phyloP scores from a whole-genome alignment of 2,888 invertebrate genomes.

The Amphipoea oculea region DNA sequence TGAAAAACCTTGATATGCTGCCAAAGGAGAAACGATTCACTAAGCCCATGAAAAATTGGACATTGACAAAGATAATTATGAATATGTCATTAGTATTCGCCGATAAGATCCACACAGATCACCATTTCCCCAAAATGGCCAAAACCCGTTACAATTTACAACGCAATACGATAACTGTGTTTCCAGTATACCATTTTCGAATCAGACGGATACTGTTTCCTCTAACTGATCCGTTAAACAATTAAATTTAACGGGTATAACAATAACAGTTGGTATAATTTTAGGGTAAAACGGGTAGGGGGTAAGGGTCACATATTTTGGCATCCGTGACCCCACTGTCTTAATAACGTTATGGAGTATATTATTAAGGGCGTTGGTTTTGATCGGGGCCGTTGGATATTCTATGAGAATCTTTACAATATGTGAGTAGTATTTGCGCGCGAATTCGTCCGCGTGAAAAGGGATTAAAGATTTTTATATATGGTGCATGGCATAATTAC shows the following conservation, averaged over 20 bases:
- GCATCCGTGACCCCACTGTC: constrained; percentile 64
- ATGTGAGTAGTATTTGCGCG: background rate
- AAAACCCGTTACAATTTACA: constrained; percentile 45
- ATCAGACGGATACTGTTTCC: constrained; percentile 57
- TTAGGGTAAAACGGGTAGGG: constrained; percentile 63
- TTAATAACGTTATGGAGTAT: constrained; percentile 55
- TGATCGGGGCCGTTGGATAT: constrained; percentile 10
- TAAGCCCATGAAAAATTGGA: background rate
- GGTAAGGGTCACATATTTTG: constrained; percentile 65
- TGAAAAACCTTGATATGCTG: background rate
- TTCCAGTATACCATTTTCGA: constrained; percentile 57
- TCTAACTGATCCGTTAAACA: constrained; percentile 58
- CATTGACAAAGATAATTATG: background rate
- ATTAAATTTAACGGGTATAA: constrained; percentile 70
- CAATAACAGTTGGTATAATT: constrained; percentile 71
- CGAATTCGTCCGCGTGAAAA: background rate
- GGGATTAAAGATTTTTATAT: too few species aligned
- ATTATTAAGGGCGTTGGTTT: constrained; percentile 48
- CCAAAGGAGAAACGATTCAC: background rate
- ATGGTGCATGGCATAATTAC: too few species aligned
- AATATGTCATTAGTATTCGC: background rate
- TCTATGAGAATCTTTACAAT: background rate
- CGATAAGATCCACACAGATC: background rate
- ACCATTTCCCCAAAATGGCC: background rate
- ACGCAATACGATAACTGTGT: constrained; percentile 37